Base-by-base conservation (phyloP, 2,888 invertebrate species). In the Drosophila macrospina region DNA sequence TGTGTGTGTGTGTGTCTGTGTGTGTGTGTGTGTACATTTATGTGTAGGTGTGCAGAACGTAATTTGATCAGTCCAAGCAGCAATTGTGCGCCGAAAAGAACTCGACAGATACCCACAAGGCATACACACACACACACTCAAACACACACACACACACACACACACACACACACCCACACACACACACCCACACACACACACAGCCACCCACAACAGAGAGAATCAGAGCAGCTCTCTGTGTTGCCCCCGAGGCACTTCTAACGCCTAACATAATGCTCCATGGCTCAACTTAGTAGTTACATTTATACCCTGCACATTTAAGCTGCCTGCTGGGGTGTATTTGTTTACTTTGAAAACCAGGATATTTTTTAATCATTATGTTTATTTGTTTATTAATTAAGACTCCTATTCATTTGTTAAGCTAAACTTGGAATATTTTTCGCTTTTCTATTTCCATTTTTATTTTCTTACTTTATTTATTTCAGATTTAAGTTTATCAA, bases 31-130 rank as follows among this genome's bases (percentile, higher is more conserved):
- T 16, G n/a, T 50, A 13, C 41, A 34, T 42, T 11, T 37, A 10
- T 42, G 48, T 47, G 59, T 34, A 34, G 57, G 36, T 62, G 48
- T 56, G 20, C 69, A 50, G 48, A 24, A n/a, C 30, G 55, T 78
- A 78, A 70, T 78, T 78, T 70, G 64, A 78, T 77, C 63, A 64
- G 59, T 74, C 74, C 74, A 56, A 47, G 39, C 67, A 54, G 8
- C 59, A 67, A 60, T 59, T 60, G 72, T 39, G 39, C 36, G 30
- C 48, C 13, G 8, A 65, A 50, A 59, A 37, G 32, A 52, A 45
- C 52, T 61, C 50, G 20, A 7, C 24, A 61, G 16, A 55, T 39
- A 47, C n/a, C 15, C 57, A 42, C 44, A 26, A 63, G 24, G 13
- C 50, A 39, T 48, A 47, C 48, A 42, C n/a, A 7, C 26, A 13